Evolutionary conservation across 2,113 vertebrate genomes (phyloP).

Genomic region (Fukomys damarensis): DNA sequence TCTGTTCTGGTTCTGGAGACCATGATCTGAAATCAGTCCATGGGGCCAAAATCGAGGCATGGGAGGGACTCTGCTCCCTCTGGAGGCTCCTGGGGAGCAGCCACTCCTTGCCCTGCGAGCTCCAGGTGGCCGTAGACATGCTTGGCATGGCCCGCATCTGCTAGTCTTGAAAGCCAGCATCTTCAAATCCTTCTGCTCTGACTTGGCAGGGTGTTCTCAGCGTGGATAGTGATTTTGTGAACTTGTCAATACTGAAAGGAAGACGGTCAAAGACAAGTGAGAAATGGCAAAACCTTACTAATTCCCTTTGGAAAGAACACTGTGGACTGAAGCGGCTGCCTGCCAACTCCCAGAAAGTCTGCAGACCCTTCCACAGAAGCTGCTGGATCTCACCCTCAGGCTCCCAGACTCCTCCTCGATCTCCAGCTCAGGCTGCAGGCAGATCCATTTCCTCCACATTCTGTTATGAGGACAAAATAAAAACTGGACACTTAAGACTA

Average conservation of each 20-base stretch:
- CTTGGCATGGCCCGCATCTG: neutral
- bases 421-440: neutral
- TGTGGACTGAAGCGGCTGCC: neutral
- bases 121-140: neutral
- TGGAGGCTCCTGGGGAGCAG: neutral
- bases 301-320: neutral
- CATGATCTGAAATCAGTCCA: neutral
- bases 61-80: neutral
- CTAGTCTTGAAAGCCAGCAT: neutral
- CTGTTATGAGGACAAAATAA: neutral
- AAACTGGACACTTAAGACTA: neutral
- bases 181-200: neutral
- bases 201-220: neutral
- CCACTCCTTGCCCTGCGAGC: neutral
- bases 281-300: neutral
- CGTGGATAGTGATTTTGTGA: neutral
- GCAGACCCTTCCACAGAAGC: neutral
- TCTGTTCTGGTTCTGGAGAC: neutral
- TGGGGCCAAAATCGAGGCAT: neutral
- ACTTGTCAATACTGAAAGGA: neutral
- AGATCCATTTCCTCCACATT: neutral
- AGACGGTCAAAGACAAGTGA: neutral
- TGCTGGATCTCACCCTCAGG: accelerated
- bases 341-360: neutral
- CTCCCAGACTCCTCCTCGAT: neutral